Evolutionary conservation across 2,113 vertebrate species (phyloP).

Genomic region (Crotophaga sulcirostris): DNA sequence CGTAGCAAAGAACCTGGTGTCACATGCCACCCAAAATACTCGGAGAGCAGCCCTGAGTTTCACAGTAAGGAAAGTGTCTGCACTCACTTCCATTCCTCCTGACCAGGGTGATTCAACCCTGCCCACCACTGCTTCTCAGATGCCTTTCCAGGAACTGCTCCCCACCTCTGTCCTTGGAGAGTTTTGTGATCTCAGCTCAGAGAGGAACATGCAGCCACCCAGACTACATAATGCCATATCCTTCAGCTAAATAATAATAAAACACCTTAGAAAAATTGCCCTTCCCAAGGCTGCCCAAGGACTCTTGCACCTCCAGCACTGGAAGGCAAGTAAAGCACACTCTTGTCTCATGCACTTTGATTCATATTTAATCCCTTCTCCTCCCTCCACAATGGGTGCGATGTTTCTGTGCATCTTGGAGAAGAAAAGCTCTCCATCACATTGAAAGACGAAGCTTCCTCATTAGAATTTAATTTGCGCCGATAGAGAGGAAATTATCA

Average conservation of each 20-base stretch:
- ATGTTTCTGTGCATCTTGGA: neutral
- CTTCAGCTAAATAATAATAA: neutral
- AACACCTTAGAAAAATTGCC: neutral
- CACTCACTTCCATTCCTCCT: accelerated
- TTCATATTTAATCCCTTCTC: neutral
- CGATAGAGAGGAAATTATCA: conserved; percentile 61
- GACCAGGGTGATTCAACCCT: neutral
- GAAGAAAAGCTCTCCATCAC: conserved; percentile 50
- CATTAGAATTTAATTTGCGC: conserved; percentile 68
- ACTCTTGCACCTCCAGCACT: neutral
- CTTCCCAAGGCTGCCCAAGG: neutral
- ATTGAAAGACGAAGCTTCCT: conserved; percentile 36
- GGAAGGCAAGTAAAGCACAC: too few relatives aligned
- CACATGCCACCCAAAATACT: neutral
- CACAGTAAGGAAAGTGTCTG: neutral
- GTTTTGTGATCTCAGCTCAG: neutral
- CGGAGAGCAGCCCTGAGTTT: neutral
- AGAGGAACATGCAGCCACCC: neutral
- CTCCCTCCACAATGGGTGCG: neutral
- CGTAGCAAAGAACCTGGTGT: neutral
- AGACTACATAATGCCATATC: neutral
- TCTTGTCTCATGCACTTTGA: neutral
- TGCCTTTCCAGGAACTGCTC: neutral
- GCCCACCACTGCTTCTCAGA: neutral
- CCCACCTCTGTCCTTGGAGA: neutral